Base-by-base conservation (phyloP, 1,140 invertebrate genomes). In the Psilanteris sp. region DNA sequence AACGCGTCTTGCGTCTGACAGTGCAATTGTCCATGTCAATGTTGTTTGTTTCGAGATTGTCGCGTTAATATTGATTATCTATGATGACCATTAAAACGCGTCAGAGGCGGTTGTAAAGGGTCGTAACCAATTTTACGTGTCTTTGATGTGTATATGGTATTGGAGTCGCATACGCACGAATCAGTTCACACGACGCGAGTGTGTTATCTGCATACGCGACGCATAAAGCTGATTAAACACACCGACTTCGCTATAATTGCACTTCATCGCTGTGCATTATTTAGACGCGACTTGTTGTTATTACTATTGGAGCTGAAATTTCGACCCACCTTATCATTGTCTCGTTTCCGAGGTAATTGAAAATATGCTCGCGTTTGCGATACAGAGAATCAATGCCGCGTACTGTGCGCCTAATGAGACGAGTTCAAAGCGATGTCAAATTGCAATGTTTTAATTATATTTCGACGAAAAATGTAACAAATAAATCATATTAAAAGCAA, bases 191-290 rank as follows among this genome's bases (percentile, higher is more conserved):
- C n/a, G n/a, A 29, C 26, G 13, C 36, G 43, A 16, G 54, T 44
- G 55, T 61, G 66, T 61, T 71, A 54, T 54, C 55, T 62, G 46
- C 67, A 71, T 52, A 50, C 54, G 66, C 62, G 62, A 62, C 31
- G 34, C 26, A 70, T 52, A 59, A 68, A 59, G 54, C 66, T 66
- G 61, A 66, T 66, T 66, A 66, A 54, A 41, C 44, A 57, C 15
- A 8, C 22, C 39, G 11, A 46, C 4, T 57, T 34, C 16, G 18
- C 9, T n/a, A 39, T 43, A 61, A 61, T 61, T 44, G 24, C 39
- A 61, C 43, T 11, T 3, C 43, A 3, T 4, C 24, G 24, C 11
- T 46, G 55, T 26, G 46, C 46, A 52, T 52, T 66, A 66, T 66
- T 66, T 43, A 43, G 20, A 52, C 10, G 26, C 36, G 26, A 44